A percentile compares a stretch with the other conserved stretches of the same genome.
phyloP scores from a whole-genome alignment of 2,888 invertebrate species.

The Argyresthia goedartella region DNA sequence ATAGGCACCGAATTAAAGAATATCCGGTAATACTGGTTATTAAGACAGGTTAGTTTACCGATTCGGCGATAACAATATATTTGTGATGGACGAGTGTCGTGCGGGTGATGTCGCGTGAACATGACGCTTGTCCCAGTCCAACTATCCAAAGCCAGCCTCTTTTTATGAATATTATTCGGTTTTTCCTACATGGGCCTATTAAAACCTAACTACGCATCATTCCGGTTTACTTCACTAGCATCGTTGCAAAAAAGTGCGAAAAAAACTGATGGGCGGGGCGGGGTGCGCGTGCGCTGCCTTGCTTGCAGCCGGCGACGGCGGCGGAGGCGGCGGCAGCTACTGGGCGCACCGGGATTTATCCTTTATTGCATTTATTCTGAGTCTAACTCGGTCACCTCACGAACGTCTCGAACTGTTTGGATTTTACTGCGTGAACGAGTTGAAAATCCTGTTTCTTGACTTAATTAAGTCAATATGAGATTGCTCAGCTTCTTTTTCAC shows the following conservation, averaged over 20 bases:
- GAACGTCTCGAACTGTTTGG: slow-evolving; percentile 26
- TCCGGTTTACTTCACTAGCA: too few species aligned
- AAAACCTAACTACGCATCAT: too few species aligned
- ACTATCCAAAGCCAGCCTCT: too few species aligned
- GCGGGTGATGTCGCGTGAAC: too few species aligned
- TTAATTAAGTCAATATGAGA: slow-evolving; percentile 2
- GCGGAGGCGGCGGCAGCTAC: slow-evolving; percentile 26
- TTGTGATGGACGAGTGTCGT: too few species aligned
- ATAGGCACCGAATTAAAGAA: too few species aligned
- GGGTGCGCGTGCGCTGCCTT: slow-evolving; percentile 25
- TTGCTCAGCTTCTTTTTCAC: not conserved
- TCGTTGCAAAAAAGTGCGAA: not conserved
- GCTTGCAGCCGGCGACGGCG: slow-evolving; percentile 23
- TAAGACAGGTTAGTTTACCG: too few species aligned
- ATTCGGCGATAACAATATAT: too few species aligned
- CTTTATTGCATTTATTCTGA: slow-evolving; percentile 49
- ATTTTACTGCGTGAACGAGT: not conserved
- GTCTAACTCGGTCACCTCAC: slow-evolving; percentile 46
- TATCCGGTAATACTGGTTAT: too few species aligned
- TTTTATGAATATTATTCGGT: too few species aligned
- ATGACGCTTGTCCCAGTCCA: too few species aligned
- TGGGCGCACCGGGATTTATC: slow-evolving; percentile 43
- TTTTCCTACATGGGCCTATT: too few species aligned
- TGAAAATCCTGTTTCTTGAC: not conserved
- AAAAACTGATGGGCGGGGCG: slow-evolving; percentile 34